Conservation (phyloP, 2,797 vertebrate genomes). For the Coregonus suidteri region DNA sequence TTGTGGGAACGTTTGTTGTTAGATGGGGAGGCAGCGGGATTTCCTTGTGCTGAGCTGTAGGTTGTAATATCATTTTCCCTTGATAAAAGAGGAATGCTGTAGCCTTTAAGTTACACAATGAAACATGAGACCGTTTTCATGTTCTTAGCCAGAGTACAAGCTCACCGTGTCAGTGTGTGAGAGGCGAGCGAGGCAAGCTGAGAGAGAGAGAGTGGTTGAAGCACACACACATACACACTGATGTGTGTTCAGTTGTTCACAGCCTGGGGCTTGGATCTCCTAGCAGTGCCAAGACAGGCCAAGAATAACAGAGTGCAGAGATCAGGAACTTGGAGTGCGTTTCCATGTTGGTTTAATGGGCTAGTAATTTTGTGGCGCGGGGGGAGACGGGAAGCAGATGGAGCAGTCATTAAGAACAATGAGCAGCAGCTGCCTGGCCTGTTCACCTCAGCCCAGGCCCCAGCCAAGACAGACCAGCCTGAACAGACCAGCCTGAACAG, state of each 20-base stretch:
- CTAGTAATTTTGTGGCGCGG: conserved; percentile 84
- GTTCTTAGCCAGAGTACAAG: conserved; percentile 27
- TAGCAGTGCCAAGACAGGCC: conserved; percentile 53
- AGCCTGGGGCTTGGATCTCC: conserved; percentile 30
- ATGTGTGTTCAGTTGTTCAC: conserved; percentile 23
- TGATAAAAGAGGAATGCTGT: neutral
- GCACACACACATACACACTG: neutral
- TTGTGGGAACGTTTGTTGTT: neutral
- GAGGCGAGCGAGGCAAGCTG: neutral
- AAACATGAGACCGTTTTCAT: conserved; percentile 17
- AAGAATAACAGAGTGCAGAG: conserved; percentile 61
- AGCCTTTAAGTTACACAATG: conserved; percentile 31
- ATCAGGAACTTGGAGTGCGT: conserved; percentile 80
- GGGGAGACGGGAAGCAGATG: conserved; percentile 88
- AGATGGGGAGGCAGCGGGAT: neutral
- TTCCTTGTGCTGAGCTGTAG: neutral
- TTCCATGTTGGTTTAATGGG: conserved; percentile 87
- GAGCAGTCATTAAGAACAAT: conserved; percentile 88
- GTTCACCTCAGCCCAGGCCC: conserved; percentile 76
- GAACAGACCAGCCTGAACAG: neutral
- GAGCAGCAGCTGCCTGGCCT: conserved; percentile 88
- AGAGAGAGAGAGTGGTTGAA: neutral
- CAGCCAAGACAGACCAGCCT: neutral
- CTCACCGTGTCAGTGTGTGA: conserved; percentile 1
- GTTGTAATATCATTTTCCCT: neutral